Conservation (phyloP, 2,888 invertebrate species). For the Acrocera orbiculus region DNA sequence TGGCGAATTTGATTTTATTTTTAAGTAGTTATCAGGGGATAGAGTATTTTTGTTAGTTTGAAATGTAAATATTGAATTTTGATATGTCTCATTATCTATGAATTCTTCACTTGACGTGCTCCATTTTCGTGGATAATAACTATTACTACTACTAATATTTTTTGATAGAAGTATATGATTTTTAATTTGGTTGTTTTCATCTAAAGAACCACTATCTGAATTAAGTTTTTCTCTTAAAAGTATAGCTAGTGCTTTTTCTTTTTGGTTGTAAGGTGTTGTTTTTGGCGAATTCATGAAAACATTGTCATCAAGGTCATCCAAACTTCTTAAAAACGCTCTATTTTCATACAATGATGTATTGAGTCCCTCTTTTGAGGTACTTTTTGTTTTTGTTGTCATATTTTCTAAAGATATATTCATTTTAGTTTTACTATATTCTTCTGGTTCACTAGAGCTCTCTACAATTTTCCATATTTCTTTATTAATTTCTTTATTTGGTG, state of each 20-base stretch:
- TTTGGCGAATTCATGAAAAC: slow-evolving; percentile 21
- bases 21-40: too few species aligned
- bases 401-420: background rate
- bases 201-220: slow-evolving; percentile 21
- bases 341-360: slow-evolving; percentile 23
- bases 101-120: too few species aligned
- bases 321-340: slow-evolving; percentile 22
- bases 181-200: slow-evolving; percentile 7
- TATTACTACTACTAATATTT: too few species aligned
- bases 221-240: slow-evolving; percentile 18
- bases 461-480: slow-evolving; percentile 36
- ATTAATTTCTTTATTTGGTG: slow-evolving; percentile 27
- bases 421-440: slow-evolving; percentile 16
- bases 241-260: too few species aligned
- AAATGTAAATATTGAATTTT: too few species aligned
- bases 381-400: too few species aligned
- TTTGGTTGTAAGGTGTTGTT: slow-evolving; percentile 16
- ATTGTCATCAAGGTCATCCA: slow-evolving; percentile 23
- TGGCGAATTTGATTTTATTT: too few species aligned
- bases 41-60: too few species aligned
- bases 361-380: too few species aligned
- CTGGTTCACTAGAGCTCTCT: slow-evolving; percentile 31
- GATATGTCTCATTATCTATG: too few species aligned
- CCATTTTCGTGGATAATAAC: too few species aligned
- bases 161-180: background rate